These are phyloP conservation scores for Halcyon badia DNA, from an alignment of 2,797 vertebrate species.

Conservation along the genomic window DNA sequence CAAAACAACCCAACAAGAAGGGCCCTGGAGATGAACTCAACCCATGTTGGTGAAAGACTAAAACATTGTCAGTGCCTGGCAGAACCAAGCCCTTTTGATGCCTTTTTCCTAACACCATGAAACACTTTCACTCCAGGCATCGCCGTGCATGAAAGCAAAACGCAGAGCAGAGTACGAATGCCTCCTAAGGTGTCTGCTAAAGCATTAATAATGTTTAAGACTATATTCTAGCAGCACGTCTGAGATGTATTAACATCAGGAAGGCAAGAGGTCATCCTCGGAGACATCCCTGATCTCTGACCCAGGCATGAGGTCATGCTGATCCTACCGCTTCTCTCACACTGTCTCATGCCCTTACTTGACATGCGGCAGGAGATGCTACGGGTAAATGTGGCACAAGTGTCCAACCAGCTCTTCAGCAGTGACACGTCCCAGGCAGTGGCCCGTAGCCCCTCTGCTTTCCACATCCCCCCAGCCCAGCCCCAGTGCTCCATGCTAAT, in stretches of 20 bases:
- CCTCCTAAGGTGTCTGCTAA: slow-evolving; percentile 1
- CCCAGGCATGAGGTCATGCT: background rate
- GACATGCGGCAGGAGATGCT: accelerated
- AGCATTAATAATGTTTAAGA: background rate
- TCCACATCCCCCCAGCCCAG: background rate
- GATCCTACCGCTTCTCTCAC: background rate
- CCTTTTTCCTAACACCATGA: background rate
- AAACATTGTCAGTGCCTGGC: background rate
- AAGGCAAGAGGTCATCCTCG: slow-evolving; percentile 31
- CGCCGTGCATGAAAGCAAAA: background rate
- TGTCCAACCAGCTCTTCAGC: background rate
- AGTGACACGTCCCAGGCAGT: accelerated
- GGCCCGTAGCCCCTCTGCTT: accelerated
- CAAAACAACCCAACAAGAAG: background rate
- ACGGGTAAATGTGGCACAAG: accelerated
- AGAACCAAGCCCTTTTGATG: background rate
- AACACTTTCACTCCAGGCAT: background rate
- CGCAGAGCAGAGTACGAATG: background rate
- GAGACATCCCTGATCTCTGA: slow-evolving; percentile 30
- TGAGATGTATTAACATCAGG: slow-evolving; percentile 51
- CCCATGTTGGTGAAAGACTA: background rate
- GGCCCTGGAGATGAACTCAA: background rate
- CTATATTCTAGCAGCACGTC: background rate
- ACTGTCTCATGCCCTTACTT: background rate
- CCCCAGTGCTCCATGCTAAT: accelerated